Conservation (phyloP, 2,888 invertebrate genomes). For the Lacanobia oleracea region DNA sequence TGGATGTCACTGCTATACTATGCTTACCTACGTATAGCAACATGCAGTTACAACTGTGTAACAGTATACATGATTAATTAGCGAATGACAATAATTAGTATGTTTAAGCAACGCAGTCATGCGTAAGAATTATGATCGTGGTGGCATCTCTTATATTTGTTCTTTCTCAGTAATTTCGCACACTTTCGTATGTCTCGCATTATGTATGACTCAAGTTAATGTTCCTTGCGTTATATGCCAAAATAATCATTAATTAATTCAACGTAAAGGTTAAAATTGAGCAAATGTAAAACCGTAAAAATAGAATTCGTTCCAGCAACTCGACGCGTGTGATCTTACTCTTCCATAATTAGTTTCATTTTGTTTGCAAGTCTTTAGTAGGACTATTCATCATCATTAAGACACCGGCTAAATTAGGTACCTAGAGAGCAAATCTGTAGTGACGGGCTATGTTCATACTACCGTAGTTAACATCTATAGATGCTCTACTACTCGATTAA, state of each 20-base stretch:
- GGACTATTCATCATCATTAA: constrained; percentile 17
- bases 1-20: no score
- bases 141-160: constrained; percentile 4
- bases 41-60: no score
- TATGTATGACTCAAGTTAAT: constrained; percentile 14
- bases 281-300: constrained; percentile 14
- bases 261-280: constrained; percentile 44
- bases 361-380: constrained; percentile 33
- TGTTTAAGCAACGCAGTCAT: constrained; percentile 36
- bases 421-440: constrained; percentile 10
- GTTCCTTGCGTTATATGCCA: constrained; percentile 23
- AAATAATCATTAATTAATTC: constrained; percentile 33
- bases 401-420: background rate
- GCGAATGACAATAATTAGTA: constrained; percentile 12
- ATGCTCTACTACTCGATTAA: background rate
- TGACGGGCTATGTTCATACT: background rate
- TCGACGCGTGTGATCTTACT: constrained; percentile 38
- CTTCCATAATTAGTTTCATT: constrained; percentile 35
- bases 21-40: no score
- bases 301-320: constrained; percentile 34
- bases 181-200: constrained; percentile 46
- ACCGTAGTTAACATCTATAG: background rate
- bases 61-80: constrained; percentile 1
- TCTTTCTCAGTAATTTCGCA: constrained; percentile 43
- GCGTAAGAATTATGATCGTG: constrained; percentile 14